Conservation (phyloP, 2,113 vertebrate genomes). For the Rutilus rutilus region DNA sequence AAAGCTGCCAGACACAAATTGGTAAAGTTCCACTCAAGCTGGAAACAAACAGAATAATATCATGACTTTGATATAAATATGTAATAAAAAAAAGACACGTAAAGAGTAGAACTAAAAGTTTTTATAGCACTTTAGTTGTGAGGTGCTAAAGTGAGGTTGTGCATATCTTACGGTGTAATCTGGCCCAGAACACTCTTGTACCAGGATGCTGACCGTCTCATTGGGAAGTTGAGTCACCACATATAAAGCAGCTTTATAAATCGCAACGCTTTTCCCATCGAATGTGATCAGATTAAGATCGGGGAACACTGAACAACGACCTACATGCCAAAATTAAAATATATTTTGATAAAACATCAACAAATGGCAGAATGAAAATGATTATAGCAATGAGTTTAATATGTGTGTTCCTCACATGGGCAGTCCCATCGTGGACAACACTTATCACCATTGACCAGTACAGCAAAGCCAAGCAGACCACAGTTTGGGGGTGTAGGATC, state of each 20-base stretch:
- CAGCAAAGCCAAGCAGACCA: constrained; percentile 88
- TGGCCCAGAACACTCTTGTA: constrained; percentile 83
- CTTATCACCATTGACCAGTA: constrained; percentile 88
- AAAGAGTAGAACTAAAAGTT: background rate
- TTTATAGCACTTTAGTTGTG: background rate
- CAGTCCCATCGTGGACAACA: constrained; percentile 96
- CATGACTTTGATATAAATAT: background rate
- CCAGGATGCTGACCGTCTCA: constrained; percentile 84
- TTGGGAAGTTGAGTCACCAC: constrained; percentile 83
- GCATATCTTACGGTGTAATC: constrained; percentile 69
- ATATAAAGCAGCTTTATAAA: constrained; percentile 92
- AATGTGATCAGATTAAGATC: constrained; percentile 94
- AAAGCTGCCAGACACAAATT: constrained; percentile 86
- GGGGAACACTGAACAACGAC: constrained; percentile 93
- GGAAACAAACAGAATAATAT: constrained; percentile 36
- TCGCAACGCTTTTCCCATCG: constrained; percentile 84
- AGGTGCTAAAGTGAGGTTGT: background rate
- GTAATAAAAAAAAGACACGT: background rate
- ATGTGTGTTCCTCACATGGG: constrained; percentile 84
- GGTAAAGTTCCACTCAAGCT: constrained; percentile 82
- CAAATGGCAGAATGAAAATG: constrained; percentile 4
- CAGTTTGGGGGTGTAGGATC: constrained; percentile 82
- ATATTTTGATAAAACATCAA: background rate
- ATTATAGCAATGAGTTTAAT: constrained; percentile 11
- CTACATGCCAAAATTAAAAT: constrained; percentile 66